These are phyloP conservation scores for Coracias cyanogaster DNA, from an alignment of 2,797 vertebrate species.

Conservation along the genomic window DNA sequence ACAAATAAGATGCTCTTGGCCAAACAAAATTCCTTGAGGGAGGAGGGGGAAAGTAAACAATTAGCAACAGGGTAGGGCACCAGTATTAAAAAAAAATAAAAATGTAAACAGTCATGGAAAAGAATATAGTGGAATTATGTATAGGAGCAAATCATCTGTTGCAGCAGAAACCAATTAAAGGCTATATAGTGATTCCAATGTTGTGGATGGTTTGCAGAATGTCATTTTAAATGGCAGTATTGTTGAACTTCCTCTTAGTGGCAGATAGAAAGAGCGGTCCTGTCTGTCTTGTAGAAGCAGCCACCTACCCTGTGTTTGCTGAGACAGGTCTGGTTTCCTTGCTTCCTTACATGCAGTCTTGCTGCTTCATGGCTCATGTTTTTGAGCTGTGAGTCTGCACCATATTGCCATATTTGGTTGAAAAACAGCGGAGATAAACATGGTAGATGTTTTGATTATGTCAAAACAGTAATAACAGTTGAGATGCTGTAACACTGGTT, in stretches of 20 bases:
- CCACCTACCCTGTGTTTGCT: neutral
- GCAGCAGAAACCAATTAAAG: conserved; percentile 4
- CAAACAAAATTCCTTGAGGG: conserved; percentile 45
- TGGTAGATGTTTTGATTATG: neutral
- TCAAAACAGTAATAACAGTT: neutral
- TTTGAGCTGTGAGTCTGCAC: neutral
- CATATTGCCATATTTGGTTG: accelerated
- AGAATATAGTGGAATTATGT: neutral
- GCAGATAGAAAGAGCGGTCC: neutral
- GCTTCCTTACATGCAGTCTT: neutral
- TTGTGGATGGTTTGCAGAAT: neutral
- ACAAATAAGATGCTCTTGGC: conserved; percentile 32
- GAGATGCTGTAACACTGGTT: neutral
- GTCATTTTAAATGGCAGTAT: neutral
- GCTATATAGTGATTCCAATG: neutral
- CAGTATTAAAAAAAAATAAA: neutral
- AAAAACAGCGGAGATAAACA: neutral
- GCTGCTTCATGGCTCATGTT: neutral
- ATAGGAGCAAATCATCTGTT: neutral
- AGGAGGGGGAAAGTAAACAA: conserved; percentile 46
- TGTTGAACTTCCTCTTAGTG: neutral
- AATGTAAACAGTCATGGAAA: conserved; percentile 10
- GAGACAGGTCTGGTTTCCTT: neutral
- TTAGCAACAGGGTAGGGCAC: neutral
- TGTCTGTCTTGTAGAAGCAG: neutral